phyloP scores from a whole-genome alignment of 2,797 vertebrate species.

The Acipenser transmontanus region DNA sequence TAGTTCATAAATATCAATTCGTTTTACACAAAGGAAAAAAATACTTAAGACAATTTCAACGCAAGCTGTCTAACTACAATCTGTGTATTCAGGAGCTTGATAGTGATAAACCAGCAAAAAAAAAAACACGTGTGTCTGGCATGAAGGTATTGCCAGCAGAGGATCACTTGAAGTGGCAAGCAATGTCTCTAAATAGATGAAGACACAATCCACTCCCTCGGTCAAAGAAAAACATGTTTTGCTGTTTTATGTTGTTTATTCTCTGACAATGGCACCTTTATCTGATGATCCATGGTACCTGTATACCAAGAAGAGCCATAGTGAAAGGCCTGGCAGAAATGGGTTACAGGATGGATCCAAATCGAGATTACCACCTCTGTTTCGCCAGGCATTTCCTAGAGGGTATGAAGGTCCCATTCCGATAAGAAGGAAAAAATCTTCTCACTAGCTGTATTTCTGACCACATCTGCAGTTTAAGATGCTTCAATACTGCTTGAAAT shows the following conservation, averaged over 20 bases:
- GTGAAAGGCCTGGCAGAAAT: conserved; percentile 5
- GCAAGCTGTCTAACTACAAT: conserved; percentile 17
- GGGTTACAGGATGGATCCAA: conserved; percentile 1
- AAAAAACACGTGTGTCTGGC: conserved; percentile 11
- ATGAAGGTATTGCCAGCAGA: conserved; percentile 16
- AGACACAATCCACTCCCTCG: conserved; percentile 9
- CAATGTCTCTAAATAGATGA: conserved; percentile 14
- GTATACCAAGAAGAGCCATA: no score
- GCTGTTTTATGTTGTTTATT: conserved; percentile 1
- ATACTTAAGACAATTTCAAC: neutral
- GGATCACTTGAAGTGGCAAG: conserved; percentile 16
- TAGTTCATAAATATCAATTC: no score
- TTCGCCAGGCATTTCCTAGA: neutral
- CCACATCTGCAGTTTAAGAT: neutral
- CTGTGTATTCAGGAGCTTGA: conserved; percentile 16
- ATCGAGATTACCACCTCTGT: conserved; percentile 3
- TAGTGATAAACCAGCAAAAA: conserved; percentile 8
- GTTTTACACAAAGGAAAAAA: no score
- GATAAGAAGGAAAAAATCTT: conserved; percentile 16
- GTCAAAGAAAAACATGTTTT: conserved; percentile 10
- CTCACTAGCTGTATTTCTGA: conserved; percentile 5
- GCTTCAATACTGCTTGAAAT: no score
- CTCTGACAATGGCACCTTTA: no score
- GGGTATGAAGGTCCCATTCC: conserved; percentile 5
- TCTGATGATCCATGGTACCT: no score